Base-by-base conservation (phyloP, 2,888 invertebrate genomes). In the Iphiclides podalirius region DNA sequence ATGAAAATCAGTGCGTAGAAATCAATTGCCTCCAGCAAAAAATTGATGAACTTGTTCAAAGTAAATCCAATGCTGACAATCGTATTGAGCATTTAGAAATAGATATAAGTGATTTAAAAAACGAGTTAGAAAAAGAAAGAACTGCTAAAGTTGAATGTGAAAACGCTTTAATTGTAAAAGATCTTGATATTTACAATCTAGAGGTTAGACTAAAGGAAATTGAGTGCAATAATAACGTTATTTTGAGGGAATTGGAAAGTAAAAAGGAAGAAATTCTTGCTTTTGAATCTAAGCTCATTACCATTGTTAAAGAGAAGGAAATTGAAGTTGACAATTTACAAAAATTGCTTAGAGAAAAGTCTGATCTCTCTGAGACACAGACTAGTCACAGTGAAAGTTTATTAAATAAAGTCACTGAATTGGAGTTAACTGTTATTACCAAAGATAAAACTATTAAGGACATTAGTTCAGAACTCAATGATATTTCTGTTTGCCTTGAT, bases 371-470 rank as follows among this genome's bases (percentile, higher is more conserved):
- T 35, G 59, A 66, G 23, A 58, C 58, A 35, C 65, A 71, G 47
- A 63, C 60, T 26, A 57, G 46, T 9, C 64, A 73, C 59, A 57
- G 55, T 8, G 65, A 67, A 38, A 53, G 51, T 13, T 58, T 72
- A 4, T 57, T 59, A 13, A 42, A 63, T 23, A 67, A 62, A 36
- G 55, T 75, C 15, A 34, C 55, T 23, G 60, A 65, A 41, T 60
- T 77, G 13, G 64, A 74, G 47, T 52, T 47, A 4, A 54, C 53
- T 36, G 60, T 76, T 34, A 46, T 53, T 3, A 49, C 60, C 6
- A 70, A 66, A 56, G 61, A 62, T 44, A 60, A 61, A 49, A 63
- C 71, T 57, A 62, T 71, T 15, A 53, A 61, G 41, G 63, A 64
- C 37, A 52, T 68, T 8, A 60, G 61, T 37, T 20, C 31, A 4